These are phyloP conservation scores for Acanthurus tractus DNA, from an alignment of 2,797 vertebrate species.

Conservation along the genomic window DNA sequence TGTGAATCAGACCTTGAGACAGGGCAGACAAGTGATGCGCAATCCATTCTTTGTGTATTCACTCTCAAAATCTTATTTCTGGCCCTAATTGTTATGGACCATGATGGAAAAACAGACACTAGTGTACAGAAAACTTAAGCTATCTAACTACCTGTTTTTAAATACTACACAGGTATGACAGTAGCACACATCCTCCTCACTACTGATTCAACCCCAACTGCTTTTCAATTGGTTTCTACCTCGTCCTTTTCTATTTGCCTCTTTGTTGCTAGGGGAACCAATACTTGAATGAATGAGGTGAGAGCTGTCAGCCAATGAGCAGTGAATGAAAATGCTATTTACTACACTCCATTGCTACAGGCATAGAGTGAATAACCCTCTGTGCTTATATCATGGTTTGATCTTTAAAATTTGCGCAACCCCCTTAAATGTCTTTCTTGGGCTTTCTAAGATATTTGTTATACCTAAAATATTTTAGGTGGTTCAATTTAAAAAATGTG, in stretches of 20 bases:
- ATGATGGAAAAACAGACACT: too few relatives aligned
- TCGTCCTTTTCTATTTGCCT: conserved; percentile 74
- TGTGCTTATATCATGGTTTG: not conserved
- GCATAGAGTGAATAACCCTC: conserved; percentile 24
- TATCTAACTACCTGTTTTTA: not conserved
- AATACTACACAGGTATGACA: conserved; percentile 24
- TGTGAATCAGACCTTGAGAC: too few relatives aligned
- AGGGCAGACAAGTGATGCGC: too few relatives aligned
- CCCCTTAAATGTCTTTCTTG: not conserved
- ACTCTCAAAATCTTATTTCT: too few relatives aligned
- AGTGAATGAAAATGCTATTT: conserved; percentile 65
- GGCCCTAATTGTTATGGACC: too few relatives aligned
- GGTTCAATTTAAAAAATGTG: too few relatives aligned
- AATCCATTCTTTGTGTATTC: too few relatives aligned
- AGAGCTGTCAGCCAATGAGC: conserved; percentile 77
- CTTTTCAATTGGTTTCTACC: conserved; percentile 68
- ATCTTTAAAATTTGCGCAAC: not conserved
- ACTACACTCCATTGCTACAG: conserved; percentile 56
- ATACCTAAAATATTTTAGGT: too few relatives aligned
- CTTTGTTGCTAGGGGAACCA: conserved; percentile 84
- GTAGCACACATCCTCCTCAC: conserved; percentile 33
- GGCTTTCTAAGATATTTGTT: too few relatives aligned
- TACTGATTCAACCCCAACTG: conserved; percentile 40
- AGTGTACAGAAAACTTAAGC: not conserved
- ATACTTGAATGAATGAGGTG: conserved; percentile 77